Percentiles rank a stretch among this genome's conserved stretches.
Conservation (phyloP, 2,113 vertebrate species). For the Andinoacara biseriatus region DNA sequence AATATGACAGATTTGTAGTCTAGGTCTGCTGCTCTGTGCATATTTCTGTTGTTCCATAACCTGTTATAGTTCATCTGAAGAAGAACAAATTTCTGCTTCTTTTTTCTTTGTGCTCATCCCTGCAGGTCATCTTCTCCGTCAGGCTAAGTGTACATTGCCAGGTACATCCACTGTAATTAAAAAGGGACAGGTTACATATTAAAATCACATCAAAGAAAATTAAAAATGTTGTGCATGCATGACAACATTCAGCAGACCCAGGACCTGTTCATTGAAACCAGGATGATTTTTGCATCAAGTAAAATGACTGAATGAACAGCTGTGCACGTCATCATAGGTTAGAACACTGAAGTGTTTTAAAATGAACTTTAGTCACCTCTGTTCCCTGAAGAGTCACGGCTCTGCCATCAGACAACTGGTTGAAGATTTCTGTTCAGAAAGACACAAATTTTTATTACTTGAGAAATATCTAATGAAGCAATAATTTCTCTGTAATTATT, state of each 20-base stretch:
- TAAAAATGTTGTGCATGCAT: not conserved
- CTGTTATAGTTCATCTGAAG: not conserved
- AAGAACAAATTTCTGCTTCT: not conserved
- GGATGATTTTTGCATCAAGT: too few relatives aligned
- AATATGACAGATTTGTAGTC: not conserved
- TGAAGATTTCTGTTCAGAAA: constrained; percentile 68
- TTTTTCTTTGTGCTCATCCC: not conserved
- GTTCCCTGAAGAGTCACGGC: constrained; percentile 54
- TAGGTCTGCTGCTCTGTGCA: not conserved
- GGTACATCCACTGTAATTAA: constrained; percentile 43
- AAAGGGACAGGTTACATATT: not conserved
- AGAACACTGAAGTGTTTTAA: not conserved
- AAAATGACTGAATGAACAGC: too few relatives aligned
- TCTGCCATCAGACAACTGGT: constrained; percentile 49
- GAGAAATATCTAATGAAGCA: not conserved
- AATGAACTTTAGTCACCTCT: constrained; percentile 58
- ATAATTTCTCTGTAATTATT: not conserved
- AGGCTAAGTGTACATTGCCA: constrained; percentile 62
- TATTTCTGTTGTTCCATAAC: not conserved
- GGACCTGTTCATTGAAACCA: not conserved
- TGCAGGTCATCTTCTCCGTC: not conserved
- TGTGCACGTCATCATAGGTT: not conserved
- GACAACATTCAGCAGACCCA: not conserved
- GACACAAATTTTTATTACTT: not conserved
- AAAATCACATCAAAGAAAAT: not conserved